A percentile compares a stretch with the other conserved stretches of the same genome.
Evolutionary conservation across 2,888 invertebrate species (phyloP).

Genomic region (Ennomos erosarius): DNA sequence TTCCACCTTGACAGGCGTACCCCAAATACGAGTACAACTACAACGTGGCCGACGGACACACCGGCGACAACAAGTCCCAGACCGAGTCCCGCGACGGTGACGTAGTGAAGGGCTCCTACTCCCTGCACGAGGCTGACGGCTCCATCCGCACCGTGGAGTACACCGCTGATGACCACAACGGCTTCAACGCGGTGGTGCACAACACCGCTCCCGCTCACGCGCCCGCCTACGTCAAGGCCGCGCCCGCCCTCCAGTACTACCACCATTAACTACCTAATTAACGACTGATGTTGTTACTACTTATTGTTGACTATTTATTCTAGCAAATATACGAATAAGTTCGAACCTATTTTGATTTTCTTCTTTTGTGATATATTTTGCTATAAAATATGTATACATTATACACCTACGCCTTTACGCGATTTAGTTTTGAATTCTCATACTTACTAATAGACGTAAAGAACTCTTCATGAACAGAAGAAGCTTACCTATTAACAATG

Average conservation of each 20-base stretch:
- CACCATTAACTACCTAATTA: slow-evolving; percentile 51
- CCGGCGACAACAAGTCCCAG: slow-evolving; percentile 85
- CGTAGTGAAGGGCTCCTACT: slow-evolving; percentile 83
- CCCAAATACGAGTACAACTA: slow-evolving; percentile 82
- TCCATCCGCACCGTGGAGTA: slow-evolving; percentile 84
- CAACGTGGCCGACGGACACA: slow-evolving; percentile 83
- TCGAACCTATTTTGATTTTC: slow-evolving; percentile 1
- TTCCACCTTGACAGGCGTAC: slow-evolving; percentile 56
- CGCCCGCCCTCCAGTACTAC: slow-evolving; percentile 64
- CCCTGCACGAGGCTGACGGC: slow-evolving; percentile 84
- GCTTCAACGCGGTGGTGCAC: slow-evolving; percentile 75
- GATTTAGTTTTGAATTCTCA: no score
- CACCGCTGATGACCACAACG: slow-evolving; percentile 82
- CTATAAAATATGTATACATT: no score
- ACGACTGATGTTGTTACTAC: slow-evolving; percentile 31
- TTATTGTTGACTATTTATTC: slow-evolving; percentile 55
- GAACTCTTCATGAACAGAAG: no score
- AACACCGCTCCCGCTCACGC: slow-evolving; percentile 65
- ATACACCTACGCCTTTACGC: no score
- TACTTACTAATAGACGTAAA: no score
- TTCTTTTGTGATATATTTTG: background rate
- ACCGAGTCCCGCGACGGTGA: slow-evolving; percentile 83
- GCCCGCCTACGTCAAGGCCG: slow-evolving; percentile 59
- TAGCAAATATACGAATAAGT: slow-evolving; percentile 49
- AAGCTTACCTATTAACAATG: no score